Base-by-base conservation (phyloP, 1,140 invertebrate genomes). In the Aphaenogaster rudis region DNA sequence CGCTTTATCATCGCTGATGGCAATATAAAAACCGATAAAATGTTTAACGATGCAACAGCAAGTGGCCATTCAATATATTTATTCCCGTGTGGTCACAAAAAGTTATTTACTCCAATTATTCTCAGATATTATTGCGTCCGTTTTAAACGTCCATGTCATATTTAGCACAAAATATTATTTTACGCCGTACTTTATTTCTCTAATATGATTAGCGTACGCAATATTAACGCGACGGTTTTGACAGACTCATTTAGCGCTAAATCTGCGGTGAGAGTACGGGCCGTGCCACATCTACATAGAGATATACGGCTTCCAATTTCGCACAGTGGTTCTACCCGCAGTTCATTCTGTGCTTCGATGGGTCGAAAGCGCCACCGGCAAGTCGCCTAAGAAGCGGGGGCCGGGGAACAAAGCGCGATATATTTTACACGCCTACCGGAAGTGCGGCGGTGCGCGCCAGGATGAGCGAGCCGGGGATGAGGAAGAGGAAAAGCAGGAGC, bases 371-470 rank as follows among this genome's bases (percentile, higher is more conserved):
- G 45, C 63, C 76, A 84, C 76, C 77, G 89, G 77, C 74, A 48
- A 86, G 77, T 81, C 80, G 88, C 48, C 86, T 82, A 82, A 87
- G 86, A 86, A 86, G 63, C 77, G 84, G 81, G 81, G 63, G 78
- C 33, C 48, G 33, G 69, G 69, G 86, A 90, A 91, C 90, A 91
- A 91, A 90, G 86, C 57, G 85, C 86, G 90, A 90, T 91, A 91
- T 91, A 88, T 86, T 91, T 91, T 91, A 88, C 90, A 89, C 89
- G 64, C 87, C 86, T 90, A 91, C 90, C 90, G 91, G 91, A 92
- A 92, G 91, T 92, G 69, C 89, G 90, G 90, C 79, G 87, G 90
- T 90, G 87, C 85, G 90, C 78, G 50, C 59, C 67, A 69, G 63
- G 86, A 91, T 81, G 81, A 81, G 72, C 63, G 74, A 78, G 87